These are phyloP conservation scores for Hemicordylus capensis DNA, from an alignment of 2,113 vertebrate species.

Conservation along the genomic window DNA sequence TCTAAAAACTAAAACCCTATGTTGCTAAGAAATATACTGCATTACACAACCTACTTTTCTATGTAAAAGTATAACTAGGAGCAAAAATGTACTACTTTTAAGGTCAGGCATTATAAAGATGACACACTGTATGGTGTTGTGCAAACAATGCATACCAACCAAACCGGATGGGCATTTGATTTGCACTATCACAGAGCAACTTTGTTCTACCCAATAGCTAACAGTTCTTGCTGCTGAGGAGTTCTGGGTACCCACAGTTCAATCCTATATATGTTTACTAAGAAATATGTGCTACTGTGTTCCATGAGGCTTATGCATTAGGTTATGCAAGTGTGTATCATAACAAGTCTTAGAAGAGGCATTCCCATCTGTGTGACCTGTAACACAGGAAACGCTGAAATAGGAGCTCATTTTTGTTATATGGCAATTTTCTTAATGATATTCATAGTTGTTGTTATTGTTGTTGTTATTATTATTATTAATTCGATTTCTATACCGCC, in stretches of 20 bases:
- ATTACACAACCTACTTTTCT: background rate
- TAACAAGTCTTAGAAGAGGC: too few species aligned
- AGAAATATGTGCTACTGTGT: too few species aligned
- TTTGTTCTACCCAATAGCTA: background rate
- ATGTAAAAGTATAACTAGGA: background rate
- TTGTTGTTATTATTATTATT: too few species aligned
- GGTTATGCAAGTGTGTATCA: too few species aligned
- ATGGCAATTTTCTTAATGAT: too few species aligned
- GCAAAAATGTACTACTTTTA: too few species aligned
- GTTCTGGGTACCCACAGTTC: background rate
- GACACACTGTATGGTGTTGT: background rate
- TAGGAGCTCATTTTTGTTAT: too few species aligned
- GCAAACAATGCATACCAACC: background rate
- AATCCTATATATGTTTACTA: background rate
- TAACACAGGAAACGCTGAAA: too few species aligned
- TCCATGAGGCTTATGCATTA: too few species aligned
- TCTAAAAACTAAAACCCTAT: background rate
- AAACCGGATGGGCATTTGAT: background rate
- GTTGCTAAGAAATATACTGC: background rate
- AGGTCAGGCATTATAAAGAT: background rate
- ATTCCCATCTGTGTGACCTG: too few species aligned
- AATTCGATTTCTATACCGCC: too few species aligned
- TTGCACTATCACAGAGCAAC: background rate
- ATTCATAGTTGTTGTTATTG: too few species aligned
- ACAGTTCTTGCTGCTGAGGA: background rate